phyloP scores from a whole-genome alignment of 1,140 invertebrate species.

The Drosophila baimaii region DNA sequence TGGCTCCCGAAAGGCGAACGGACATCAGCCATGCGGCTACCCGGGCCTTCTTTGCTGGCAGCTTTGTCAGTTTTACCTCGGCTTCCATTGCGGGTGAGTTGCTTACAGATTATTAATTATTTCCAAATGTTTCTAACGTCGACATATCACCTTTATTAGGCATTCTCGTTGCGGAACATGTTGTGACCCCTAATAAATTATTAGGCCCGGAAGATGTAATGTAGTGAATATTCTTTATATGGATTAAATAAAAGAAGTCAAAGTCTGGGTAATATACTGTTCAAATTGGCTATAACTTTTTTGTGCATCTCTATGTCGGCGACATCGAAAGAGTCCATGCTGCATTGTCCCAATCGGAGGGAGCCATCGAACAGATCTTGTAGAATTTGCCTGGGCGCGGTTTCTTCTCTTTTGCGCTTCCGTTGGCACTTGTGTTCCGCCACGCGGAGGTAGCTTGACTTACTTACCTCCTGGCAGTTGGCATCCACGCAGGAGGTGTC shows the following conservation, averaged over 20 bases:
- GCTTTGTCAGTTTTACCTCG: slow-evolving; percentile 56
- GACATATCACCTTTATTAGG: slow-evolving; percentile 20
- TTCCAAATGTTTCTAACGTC: too few relatives aligned
- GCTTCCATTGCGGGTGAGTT: slow-evolving; percentile 50
- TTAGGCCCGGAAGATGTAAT: too few relatives aligned
- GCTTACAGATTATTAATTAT: neutral
- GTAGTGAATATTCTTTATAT: too few relatives aligned
- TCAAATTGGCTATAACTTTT: slow-evolving; percentile 31
- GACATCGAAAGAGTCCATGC: slow-evolving; percentile 10
- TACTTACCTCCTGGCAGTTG: neutral
- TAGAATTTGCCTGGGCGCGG: slow-evolving; percentile 30
- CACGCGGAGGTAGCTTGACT: neutral
- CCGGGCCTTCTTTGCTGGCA: slow-evolving; percentile 47
- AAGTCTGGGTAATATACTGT: neutral
- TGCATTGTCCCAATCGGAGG: slow-evolving; percentile 1
- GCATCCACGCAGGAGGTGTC: neutral
- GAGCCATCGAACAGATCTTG: slow-evolving; percentile 23
- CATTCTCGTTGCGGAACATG: too few relatives aligned
- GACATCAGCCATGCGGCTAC: slow-evolving; percentile 29
- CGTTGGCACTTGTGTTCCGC: slow-evolving; percentile 3
- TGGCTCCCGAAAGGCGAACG: slow-evolving; percentile 34
- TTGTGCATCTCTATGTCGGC: slow-evolving; percentile 24
- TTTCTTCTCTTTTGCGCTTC: slow-evolving; percentile 19
- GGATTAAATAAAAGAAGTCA: neutral
- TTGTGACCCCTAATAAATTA: too few relatives aligned